Evolutionary conservation across 1,140 invertebrate species (phyloP).

Genomic region (Lysiphlebus fabarum): DNA sequence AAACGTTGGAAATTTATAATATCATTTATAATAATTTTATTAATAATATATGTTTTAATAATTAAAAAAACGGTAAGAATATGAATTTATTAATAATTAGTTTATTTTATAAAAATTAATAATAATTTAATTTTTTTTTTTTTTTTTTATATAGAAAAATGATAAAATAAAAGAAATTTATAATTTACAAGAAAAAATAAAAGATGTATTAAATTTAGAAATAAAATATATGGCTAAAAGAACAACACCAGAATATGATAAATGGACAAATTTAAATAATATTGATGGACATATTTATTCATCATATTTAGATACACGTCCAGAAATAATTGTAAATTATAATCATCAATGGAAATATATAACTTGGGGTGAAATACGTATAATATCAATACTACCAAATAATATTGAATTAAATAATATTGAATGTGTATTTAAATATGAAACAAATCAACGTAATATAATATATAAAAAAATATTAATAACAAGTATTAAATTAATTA

Average conservation of each 20-base stretch:
- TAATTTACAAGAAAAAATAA: constrained; percentile 11
- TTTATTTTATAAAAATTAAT: too few species aligned
- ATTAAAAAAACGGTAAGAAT: too few species aligned
- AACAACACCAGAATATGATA: constrained; percentile 6
- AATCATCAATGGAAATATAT: neutral
- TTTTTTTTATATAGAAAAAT: constrained; percentile 18
- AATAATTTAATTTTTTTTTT: neutral
- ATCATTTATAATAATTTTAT: too few species aligned
- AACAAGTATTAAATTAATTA: constrained; percentile 20
- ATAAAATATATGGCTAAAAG: constrained; percentile 23
- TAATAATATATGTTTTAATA: too few species aligned
- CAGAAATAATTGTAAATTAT: constrained; percentile 26
- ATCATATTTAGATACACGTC: constrained; percentile 28
- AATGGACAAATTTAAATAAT: constrained; percentile 20
- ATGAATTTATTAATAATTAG: too few species aligned
- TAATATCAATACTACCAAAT: constrained; percentile 26
- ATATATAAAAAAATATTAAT: constrained; percentile 8
- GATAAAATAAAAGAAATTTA: constrained; percentile 18
- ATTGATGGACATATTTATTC: constrained; percentile 28
- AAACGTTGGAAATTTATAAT: too few species aligned
- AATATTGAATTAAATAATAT: constrained; percentile 9
- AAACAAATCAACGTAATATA: neutral
- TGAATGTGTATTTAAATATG: constrained; percentile 25
- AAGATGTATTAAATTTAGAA: constrained; percentile 23
- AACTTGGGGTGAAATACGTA: constrained; percentile 22